Evolutionary conservation across 2,888 invertebrate genomes (phyloP), one percentile per base, ranked within the genome.

Genomic region (Leptinotarsa rubiginosa): DNA sequence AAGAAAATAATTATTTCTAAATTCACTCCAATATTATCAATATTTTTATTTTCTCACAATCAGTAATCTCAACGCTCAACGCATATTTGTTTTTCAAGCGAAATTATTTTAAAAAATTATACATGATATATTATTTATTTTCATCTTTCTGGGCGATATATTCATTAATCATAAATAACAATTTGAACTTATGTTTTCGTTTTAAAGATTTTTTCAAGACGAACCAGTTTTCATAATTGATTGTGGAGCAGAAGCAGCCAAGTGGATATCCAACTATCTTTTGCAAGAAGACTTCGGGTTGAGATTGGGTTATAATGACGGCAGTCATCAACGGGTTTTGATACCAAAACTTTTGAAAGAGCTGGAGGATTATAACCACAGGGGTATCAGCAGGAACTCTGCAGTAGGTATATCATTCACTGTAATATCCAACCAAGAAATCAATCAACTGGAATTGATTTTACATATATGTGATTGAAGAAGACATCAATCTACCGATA

Each of bases 241-340:
- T 85, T 93, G 92, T 86, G 93, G 93, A 1, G 88, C 91, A 54
- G 89, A 89, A 74, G 91, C 89, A 1, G 89, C 91, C 1, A 84
- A 86, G 62, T 93, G 93, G 93, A 84, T 93, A 75, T 89, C 90
- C 2, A 86, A 84, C 81, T 89, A 85, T 68, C 79, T 86, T 59
- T 74, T 83, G 31, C 82, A 79, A n/a, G 76, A 78, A 66, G 79
- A 83, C 22, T 68, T 78, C 13, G 87, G 86, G 4, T 75, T 86
- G 47, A 78, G 87, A 22, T 72, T 87, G 52, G 86, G 84, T n/a
- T 87, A 84, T 76, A 82, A 86, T 65, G 84, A 86, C 72, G 83
- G 79, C n/a, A 79, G 20, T 4, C 69, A 74, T n/a, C 73, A 75
- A 71, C 76, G 83, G 67, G 25, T 68, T 18, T 72, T 81, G 54